A percentile compares a stretch with the other conserved stretches of the same genome.
These are phyloP conservation scores for Marisa cornuarietis DNA, from an alignment of 1,140 invertebrate genomes.

Conservation along the genomic window DNA sequence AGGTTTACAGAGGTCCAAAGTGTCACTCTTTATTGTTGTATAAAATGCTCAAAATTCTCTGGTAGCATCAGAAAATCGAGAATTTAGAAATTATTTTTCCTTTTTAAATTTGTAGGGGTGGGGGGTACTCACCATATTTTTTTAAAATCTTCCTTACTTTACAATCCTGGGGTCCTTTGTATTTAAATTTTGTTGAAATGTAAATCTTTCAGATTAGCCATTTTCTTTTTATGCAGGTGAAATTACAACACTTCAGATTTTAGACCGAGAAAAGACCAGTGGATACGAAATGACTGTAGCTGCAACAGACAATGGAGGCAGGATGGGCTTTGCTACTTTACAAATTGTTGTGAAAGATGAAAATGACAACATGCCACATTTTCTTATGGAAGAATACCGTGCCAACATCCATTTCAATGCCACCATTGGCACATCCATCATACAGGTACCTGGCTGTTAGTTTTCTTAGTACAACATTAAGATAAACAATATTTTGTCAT, in stretches of 20 bases:
- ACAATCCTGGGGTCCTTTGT: too few species aligned
- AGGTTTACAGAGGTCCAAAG: too few species aligned
- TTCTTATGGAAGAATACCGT: conserved; percentile 67
- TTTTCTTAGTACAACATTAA: too few species aligned
- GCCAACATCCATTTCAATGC: conserved; percentile 45
- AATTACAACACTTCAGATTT: conserved; percentile 77
- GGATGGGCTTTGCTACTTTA: conserved; percentile 81
- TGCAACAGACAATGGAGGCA: conserved; percentile 86
- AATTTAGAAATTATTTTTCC: background rate
- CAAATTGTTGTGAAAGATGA: conserved; percentile 82
- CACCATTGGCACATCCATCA: conserved; percentile 42
- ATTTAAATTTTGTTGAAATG: too few species aligned
- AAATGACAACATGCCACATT: conserved; percentile 88
- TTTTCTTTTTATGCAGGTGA: conserved; percentile 71
- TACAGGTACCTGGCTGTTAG: conserved; percentile 41
- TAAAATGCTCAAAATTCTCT: too few species aligned
- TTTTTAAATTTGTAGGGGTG: too few species aligned
- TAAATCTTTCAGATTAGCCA: background rate
- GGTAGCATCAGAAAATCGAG: background rate
- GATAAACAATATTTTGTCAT: background rate
- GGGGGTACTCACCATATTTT: too few species aligned
- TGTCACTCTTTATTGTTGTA: too few species aligned
- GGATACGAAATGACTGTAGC: conserved; percentile 83
- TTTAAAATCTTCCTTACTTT: too few species aligned
- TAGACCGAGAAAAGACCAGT: conserved; percentile 82